Conservation (phyloP, 1,140 invertebrate species). For the Yoshiicerus persimilis region DNA sequence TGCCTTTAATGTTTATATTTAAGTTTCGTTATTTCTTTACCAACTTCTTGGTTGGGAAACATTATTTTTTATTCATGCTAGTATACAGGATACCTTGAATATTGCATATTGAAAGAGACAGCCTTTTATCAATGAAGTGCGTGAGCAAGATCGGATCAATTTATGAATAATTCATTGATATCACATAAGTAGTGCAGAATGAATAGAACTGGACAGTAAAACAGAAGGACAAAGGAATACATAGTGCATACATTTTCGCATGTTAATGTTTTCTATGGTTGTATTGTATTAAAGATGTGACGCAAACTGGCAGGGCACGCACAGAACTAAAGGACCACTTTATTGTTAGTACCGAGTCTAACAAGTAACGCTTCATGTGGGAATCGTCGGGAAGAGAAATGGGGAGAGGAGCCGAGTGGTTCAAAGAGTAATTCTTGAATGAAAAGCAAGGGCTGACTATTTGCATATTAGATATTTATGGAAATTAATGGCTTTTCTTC, state of each 20-base stretch:
- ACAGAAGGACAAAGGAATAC: neutral
- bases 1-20: no score
- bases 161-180: neutral
- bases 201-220: no score
- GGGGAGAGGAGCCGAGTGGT: neutral
- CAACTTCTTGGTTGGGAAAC: neutral
- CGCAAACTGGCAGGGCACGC: neutral
- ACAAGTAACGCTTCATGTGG: neutral
- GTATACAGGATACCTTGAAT: neutral
- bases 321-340: neutral
- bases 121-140: neutral
- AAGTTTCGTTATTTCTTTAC: neutral
- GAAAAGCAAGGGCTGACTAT: constrained; percentile 5
- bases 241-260: neutral
- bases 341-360: neutral
- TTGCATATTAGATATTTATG: constrained; percentile 30
- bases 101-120: no score
- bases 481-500: constrained; percentile 26
- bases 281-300: neutral
- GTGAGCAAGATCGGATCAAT: neutral
- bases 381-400: neutral
- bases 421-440: constrained; percentile 10
- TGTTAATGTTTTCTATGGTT: neutral
- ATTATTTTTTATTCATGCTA: no score
- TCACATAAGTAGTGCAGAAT: neutral